Conservation (phyloP, 1,140 invertebrate genomes). For the Papilio polytes region DNA sequence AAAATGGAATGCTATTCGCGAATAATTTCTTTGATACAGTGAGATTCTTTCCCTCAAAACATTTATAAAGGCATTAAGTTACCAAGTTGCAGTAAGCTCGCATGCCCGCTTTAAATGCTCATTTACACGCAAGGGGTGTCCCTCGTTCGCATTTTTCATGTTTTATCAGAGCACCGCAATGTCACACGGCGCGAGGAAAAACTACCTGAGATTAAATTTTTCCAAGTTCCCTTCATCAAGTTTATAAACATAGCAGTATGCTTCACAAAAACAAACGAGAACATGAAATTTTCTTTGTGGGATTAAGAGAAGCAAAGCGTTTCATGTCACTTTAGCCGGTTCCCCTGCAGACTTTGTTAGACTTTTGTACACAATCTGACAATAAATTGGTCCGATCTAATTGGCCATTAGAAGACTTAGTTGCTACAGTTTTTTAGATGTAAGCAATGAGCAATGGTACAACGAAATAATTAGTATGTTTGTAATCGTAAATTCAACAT, state of each 20-base stretch:
- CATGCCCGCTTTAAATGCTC: conserved; percentile 40
- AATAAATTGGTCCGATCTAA: conserved; percentile 37
- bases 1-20: background rate
- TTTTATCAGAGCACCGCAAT: conserved; percentile 39
- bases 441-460: background rate
- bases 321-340: conserved; percentile 39
- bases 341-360: conserved; percentile 26
- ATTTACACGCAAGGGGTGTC: conserved; percentile 41
- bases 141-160: conserved; percentile 39
- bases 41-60: conserved; percentile 37
- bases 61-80: conserved; percentile 41
- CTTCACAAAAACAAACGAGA: conserved; percentile 31
- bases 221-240: conserved; percentile 21
- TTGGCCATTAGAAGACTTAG: conserved; percentile 37
- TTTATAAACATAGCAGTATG: conserved; percentile 37
- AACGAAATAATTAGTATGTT: background rate
- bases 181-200: conserved; percentile 34
- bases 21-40: conserved; percentile 35
- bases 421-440: conserved; percentile 19
- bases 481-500: background rate
- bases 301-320: conserved; percentile 27
- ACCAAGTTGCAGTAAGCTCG: conserved; percentile 33
- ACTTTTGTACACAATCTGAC: conserved; percentile 38
- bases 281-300: conserved; percentile 35
- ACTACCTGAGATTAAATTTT: conserved; percentile 40